Percentiles rank a stretch among this genome's conserved stretches.
Conservation (phyloP, 2,113 vertebrate genomes). For the Rostratula benghalensis region DNA sequence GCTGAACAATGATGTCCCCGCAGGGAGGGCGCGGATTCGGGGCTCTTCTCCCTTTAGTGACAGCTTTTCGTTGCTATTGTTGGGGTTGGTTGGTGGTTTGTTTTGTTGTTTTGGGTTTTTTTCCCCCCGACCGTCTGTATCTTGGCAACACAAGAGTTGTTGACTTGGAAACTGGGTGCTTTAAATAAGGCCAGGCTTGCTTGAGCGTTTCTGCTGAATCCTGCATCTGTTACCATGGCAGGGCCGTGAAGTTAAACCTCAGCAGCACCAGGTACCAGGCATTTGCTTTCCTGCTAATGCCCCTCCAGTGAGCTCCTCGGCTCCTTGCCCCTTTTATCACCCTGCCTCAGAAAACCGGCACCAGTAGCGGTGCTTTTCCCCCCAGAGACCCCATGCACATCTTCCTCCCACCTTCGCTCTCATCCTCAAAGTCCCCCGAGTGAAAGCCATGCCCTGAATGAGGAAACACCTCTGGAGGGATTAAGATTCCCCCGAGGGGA, state of each 20-base stretch:
- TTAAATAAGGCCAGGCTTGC: not conserved
- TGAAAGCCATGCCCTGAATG: not conserved
- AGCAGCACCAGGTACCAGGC: not conserved
- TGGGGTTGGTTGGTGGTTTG: not conserved
- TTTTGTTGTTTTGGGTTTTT: no score
- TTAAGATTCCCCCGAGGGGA: not conserved
- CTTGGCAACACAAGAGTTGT: not conserved
- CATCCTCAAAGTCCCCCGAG: not conserved
- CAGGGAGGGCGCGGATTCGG: rapidly evolving
- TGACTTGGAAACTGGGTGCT: not conserved
- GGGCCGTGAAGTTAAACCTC: not conserved
- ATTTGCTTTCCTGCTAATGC: rapidly evolving
- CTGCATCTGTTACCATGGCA: not conserved
- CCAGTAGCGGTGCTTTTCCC: not conserved
- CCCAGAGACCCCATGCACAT: rapidly evolving
- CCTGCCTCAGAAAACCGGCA: not conserved
- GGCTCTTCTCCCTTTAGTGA: not conserved
- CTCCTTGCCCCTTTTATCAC: not conserved
- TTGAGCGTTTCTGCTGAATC: not conserved
- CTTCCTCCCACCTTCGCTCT: not conserved
- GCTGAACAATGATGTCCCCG: not conserved
- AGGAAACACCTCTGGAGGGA: not conserved
- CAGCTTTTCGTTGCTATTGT: not conserved
- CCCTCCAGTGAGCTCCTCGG: not conserved
- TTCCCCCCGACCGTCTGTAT: not conserved